Evolutionary conservation across 2,113 vertebrate genomes (phyloP), one percentile per base, ranked within the genome.

Genomic region (Chroicocephalus ridibundus): DNA sequence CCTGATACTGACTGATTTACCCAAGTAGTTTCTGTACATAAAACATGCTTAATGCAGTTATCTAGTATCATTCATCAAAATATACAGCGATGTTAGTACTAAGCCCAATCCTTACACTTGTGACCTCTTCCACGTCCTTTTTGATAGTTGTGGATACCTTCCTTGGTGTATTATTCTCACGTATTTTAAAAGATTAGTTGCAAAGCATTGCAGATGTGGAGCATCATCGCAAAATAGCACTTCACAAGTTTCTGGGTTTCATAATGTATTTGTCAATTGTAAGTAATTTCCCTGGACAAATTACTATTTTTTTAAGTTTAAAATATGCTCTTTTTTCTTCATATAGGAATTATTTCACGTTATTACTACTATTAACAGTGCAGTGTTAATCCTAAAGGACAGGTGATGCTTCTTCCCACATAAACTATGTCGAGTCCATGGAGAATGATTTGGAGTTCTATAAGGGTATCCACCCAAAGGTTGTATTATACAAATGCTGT

Each of bases 81-180:
- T 13, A 57, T 15, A 61, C 18, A 36, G 4, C 0, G 1, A 19
- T 31, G 40, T 10, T 68, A 17, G 0, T 72, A 29, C 31, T 29
- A 32, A 69, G 24, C 75, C 16, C 22, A 24, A 36, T 86, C 26
- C 11, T 51, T 51, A 42, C 12, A 11, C 25, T 40, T 24, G 15
- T 0, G 12, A 29, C 9, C 25, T 46, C 79, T 82, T 49, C 38
- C 52, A 14, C 10, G 2, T 61, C 5, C 4, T 38, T 64, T 57
- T 66, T 29, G 40, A 29, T 5, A 14, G 10, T 32, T 7, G 2
- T 15, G 34, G 34, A 19, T 47, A 7, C 12, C 13, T 85, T 34
- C 57, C 17, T 21, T 24, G 20, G 4, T 27, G 13, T 25, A 32
- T 49, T 57, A 6, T 20, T 81, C 49, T 60, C 3, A 2, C 8